Base-by-base conservation (phyloP, 2,888 invertebrate species). In the Ophioninae sp. region DNA sequence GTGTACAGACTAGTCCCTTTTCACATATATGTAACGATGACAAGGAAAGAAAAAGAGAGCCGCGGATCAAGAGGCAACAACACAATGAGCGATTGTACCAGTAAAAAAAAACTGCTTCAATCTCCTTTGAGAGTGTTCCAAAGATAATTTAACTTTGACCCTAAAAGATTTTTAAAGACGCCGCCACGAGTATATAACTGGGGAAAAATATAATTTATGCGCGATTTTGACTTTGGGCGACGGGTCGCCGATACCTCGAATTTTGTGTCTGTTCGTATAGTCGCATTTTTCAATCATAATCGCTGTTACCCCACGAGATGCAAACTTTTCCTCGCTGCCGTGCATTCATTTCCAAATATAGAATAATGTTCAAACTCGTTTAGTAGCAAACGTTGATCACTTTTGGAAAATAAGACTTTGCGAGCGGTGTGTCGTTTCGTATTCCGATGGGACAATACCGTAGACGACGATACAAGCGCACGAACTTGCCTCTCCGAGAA, bases 1-100 rank as follows among this genome's bases (percentile, higher is more conserved):
- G 74, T 82, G 80, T 85, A 83, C 81, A 79, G 68, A 80, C 72
- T 81, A 76, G 81, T 84, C 79, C 72, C 44, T 75, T 65, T 63
- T 56, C 75, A 67, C 73, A 71, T 68, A 20, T 37, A 30, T 20
- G 10, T 39, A 64, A 20, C 6, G 30, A 59, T 63, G 63, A 39
- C 61, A 63, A 9, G 20, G 59, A 22, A 68, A 59, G 51, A 58
- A 30, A 22, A 30, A 59, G 41, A 58, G 22, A 37, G 39, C 44
- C 59, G 23, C 20, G 51, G 51, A 6, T 39, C 73, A 58, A 74
- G 71, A 81, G 10, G 71, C 44, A 65, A 73, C 79, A 72, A 76
- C 81, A 69, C 17, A 74, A 59, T 69, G 58, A 74, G 71, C 72
- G 65, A 39, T 75, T 72, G 75, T 17, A 73, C 20, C 67, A 77